Base-by-base conservation (phyloP, 37 sponge, comb jelly and placozoan species). In the Halichondria panicea region DNA sequence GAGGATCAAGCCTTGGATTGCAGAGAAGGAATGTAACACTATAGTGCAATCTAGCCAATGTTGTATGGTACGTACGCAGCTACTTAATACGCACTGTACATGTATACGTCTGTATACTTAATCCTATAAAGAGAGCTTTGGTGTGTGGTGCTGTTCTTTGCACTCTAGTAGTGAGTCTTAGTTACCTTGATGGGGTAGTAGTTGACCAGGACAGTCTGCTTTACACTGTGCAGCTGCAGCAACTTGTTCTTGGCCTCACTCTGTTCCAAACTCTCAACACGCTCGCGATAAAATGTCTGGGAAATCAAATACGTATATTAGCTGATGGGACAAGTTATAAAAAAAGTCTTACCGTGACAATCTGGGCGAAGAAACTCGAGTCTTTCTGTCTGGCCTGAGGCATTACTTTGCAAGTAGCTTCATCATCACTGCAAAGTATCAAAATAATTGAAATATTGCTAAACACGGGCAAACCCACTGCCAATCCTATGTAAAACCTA, bases 181-280 rank as follows among this genome's bases (percentile, higher is more conserved):
- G n/a, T n/a, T n/a, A 55, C 53, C 52, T 73, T 72, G 22, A 81
- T 66, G 8, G 74, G 74, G 32, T 48, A 81, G 33, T 66, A 73
- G 32, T 68, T 65, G 31, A 73, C 43, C 3, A 81, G 2, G 34
- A 66, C 54, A 21, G 65, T 50, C n/a, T 63, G 74, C 1, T 66
- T 40, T 0, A 21, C 27, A 19, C 21, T 3, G 32, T 74, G 55
- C 34, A 73, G 27, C 34, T 73, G 25, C 43, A 81, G 74, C 43
- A 81, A 13, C 32, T 33, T 22, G 18, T 21, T 81, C 66, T 73
- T 72, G 0, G 82, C 82, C 25, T 64, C 66, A 12, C 4, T 34
- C 9, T 57, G 21, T 0, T 36, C 27, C 37, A 76, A 22, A 27
- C 52, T 45, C 28, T 33, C 55, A 35, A 76, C 44, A 11, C 70